Evolutionary conservation across 2,888 invertebrate species (phyloP).

Genomic region (Sepiola atlantica): DNA sequence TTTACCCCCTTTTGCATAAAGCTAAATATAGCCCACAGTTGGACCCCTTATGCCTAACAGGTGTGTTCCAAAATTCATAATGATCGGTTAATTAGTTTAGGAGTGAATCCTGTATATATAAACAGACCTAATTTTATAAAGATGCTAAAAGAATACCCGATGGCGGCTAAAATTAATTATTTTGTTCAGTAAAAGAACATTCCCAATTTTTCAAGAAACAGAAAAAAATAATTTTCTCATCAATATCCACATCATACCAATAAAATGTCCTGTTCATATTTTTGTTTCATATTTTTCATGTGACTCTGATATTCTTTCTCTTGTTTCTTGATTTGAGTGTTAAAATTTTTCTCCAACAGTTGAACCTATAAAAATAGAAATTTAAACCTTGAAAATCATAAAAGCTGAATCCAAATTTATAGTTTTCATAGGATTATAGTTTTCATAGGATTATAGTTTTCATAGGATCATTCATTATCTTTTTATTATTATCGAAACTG

Average conservation of each 20-base stretch:
- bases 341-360: slow-evolving; percentile 54
- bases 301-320: slow-evolving; percentile 63
- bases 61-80: too few relatives aligned
- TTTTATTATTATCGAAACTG: too few relatives aligned
- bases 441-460: background rate
- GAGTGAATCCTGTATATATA: too few relatives aligned
- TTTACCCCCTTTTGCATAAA: too few relatives aligned
- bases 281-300: slow-evolving; percentile 62
- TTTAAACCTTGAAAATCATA: background rate
- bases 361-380: slow-evolving; percentile 52
- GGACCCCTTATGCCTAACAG: too few relatives aligned
- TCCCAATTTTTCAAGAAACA: background rate
- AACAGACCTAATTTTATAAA: too few relatives aligned
- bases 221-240: background rate
- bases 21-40: too few relatives aligned
- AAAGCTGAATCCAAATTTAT: background rate
- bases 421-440: background rate
- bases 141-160: too few relatives aligned
- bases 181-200: too few relatives aligned
- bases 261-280: slow-evolving; percentile 66
- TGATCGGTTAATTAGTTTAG: too few relatives aligned
- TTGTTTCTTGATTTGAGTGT: slow-evolving; percentile 55
- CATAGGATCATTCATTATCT: too few relatives aligned
- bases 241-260: slow-evolving; percentile 54
- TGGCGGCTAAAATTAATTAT: too few relatives aligned